phyloP scores from a whole-genome alignment of 2,888 invertebrate genomes.

The Cephus spinipes region DNA sequence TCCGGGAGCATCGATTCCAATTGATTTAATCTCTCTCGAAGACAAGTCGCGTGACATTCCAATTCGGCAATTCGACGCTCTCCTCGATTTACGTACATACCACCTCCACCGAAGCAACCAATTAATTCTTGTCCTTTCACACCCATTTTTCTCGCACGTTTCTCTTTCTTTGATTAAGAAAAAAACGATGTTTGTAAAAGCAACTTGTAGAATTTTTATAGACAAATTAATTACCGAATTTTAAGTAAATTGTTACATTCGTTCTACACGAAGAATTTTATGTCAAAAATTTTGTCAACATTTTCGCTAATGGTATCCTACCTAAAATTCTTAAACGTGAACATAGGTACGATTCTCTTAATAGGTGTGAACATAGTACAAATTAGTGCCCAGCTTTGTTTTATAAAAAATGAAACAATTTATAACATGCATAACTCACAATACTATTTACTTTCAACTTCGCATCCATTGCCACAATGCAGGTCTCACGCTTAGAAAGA shows the following conservation, averaged over 20 bases:
- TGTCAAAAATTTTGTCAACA: background rate
- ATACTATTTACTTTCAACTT: background rate
- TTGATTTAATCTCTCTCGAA: slow-evolving; percentile 26
- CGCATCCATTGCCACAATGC: background rate
- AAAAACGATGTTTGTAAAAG: background rate
- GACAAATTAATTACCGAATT: background rate
- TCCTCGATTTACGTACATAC: slow-evolving; percentile 17
- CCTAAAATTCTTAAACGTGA: background rate
- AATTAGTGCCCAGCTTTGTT: background rate
- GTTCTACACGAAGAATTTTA: background rate
- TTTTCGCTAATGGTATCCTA: background rate
- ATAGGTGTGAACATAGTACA: background rate
- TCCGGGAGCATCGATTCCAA: slow-evolving; percentile 26
- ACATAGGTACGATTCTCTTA: background rate
- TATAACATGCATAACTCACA: background rate
- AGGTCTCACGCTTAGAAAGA: background rate
- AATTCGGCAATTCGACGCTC: slow-evolving; percentile 31
- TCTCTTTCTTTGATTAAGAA: background rate
- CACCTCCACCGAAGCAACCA: slow-evolving; percentile 23
- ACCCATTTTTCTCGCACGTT: background rate
- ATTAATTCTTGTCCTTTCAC: slow-evolving; percentile 10
- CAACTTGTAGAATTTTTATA: background rate
- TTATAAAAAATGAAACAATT: too few species aligned
- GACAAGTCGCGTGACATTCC: slow-evolving; percentile 28
- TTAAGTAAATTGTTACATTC: background rate